Conservation (phyloP, 2,797 vertebrate genomes). For the Myotis myotis region DNA sequence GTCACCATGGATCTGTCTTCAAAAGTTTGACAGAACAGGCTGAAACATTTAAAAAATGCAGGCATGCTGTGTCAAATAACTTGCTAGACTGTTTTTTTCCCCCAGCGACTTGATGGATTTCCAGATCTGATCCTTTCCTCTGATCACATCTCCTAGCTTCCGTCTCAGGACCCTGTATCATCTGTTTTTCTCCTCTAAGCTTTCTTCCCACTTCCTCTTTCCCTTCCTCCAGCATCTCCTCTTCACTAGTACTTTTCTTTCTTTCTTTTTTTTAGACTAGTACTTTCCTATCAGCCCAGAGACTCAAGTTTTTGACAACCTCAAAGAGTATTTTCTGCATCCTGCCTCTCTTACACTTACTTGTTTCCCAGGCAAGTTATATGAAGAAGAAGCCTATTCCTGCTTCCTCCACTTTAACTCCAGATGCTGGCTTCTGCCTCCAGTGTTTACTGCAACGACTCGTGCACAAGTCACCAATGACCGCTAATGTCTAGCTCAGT, state of each 20-base stretch:
- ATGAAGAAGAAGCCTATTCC: not conserved
- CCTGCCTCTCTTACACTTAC: not conserved
- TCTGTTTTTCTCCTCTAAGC: not conserved
- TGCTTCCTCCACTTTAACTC: not conserved
- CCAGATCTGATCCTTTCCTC: conserved; percentile 21
- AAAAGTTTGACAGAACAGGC: not conserved
- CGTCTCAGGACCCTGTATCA: not conserved
- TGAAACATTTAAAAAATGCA: conserved; percentile 29
- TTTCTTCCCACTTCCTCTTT: not conserved
- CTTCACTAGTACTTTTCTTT: not conserved
- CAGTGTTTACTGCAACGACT: not conserved
- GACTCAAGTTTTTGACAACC: not conserved
- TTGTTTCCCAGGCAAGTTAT: not conserved
- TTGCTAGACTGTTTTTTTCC: not conserved
- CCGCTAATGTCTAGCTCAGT: not conserved
- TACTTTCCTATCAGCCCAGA: not conserved
- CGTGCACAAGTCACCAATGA: not conserved
- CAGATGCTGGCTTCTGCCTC: not conserved
- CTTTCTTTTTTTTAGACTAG: too few relatives aligned
- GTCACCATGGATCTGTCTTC: not conserved
- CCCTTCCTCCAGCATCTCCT: not conserved
- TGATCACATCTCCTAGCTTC: not conserved
- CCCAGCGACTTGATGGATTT: not conserved
- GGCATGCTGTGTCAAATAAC: not conserved
- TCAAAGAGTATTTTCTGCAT: not conserved